Percentiles rank a stretch among this genome's conserved stretches.
Conservation (phyloP, 2,797 vertebrate genomes). For the Sylvia borin region DNA sequence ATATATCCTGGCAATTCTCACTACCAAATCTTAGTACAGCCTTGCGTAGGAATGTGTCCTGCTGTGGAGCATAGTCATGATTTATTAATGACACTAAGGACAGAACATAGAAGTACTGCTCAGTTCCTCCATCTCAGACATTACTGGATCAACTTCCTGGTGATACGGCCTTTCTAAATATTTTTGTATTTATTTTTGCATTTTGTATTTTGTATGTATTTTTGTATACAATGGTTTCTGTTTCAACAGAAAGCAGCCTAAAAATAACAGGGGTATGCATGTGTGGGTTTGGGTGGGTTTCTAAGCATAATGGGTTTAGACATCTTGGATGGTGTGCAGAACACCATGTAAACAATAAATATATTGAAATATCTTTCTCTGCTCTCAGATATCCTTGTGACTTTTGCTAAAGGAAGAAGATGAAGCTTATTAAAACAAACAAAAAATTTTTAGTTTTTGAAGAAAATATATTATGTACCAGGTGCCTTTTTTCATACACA, state of each 20-base stretch:
- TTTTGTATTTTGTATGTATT: too few species aligned
- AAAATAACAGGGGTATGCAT: fast-evolving
- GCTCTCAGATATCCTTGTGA: neutral
- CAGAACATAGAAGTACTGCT: neutral
- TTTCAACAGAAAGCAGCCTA: neutral
- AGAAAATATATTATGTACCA: neutral
- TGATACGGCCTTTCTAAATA: neutral
- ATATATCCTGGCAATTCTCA: neutral
- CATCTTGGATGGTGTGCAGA: neutral
- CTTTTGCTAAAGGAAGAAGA: neutral
- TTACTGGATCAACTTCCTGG: neutral
- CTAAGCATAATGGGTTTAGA: neutral
- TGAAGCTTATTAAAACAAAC: neutral
- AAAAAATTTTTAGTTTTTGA: neutral
- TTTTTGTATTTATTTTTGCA: neutral
- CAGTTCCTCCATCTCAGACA: neutral
- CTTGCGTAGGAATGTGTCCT: neutral
- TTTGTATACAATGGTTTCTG: neutral
- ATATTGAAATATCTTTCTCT: neutral
- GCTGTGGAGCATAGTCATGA: conserved; percentile 71
- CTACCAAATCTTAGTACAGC: neutral
- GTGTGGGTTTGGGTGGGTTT: neutral
- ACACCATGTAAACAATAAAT: neutral
- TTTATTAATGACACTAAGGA: conserved; percentile 65
- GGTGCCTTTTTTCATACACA: neutral